These are phyloP conservation scores for Megaceryle torquata DNA, from an alignment of 2,113 vertebrate genomes.

Conservation along the genomic window DNA sequence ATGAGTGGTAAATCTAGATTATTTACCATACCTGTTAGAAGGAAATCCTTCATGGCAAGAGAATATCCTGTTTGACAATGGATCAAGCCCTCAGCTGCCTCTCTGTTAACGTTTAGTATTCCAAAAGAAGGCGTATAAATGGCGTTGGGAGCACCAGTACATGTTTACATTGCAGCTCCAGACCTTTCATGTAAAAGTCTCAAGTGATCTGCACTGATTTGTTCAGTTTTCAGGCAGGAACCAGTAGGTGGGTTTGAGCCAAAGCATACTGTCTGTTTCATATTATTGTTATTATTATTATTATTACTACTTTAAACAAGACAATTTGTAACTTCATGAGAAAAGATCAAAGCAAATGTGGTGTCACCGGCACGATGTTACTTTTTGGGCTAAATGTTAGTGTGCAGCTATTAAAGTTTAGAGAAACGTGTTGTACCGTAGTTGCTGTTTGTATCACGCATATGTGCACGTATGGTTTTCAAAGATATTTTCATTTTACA, in stretches of 20 bases:
- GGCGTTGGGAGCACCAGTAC: not conserved
- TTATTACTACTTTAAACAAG: not conserved
- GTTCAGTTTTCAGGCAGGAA: constrained; percentile 45
- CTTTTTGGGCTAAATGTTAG: constrained; percentile 60
- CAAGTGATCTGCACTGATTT: constrained; percentile 29
- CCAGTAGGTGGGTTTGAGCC: constrained; percentile 47
- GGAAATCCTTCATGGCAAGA: not conserved
- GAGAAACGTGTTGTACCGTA: constrained; percentile 72
- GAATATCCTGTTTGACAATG: not conserved
- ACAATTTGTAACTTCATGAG: constrained; percentile 16
- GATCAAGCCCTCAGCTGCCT: not conserved
- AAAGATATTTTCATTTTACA: constrained; percentile 73
- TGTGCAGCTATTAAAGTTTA: constrained; percentile 62
- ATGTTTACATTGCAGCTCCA: constrained; percentile 64
- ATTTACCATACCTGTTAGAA: constrained; percentile 1
- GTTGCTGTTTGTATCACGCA: constrained; percentile 73
- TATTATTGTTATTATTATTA: not conserved
- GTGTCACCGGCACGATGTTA: constrained; percentile 8
- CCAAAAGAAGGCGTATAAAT: not conserved
- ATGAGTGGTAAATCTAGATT: not conserved
- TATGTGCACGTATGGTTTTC: constrained; percentile 68
- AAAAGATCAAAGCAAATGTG: constrained; percentile 44
- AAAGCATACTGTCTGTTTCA: constrained; percentile 46
- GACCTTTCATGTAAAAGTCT: not conserved
- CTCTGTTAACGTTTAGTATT: not conserved